A percentile compares a stretch with the other conserved stretches of the same genome.
Conservation (phyloP, 2,113 vertebrate genomes). For the Paracanthobrama guichenoti region DNA sequence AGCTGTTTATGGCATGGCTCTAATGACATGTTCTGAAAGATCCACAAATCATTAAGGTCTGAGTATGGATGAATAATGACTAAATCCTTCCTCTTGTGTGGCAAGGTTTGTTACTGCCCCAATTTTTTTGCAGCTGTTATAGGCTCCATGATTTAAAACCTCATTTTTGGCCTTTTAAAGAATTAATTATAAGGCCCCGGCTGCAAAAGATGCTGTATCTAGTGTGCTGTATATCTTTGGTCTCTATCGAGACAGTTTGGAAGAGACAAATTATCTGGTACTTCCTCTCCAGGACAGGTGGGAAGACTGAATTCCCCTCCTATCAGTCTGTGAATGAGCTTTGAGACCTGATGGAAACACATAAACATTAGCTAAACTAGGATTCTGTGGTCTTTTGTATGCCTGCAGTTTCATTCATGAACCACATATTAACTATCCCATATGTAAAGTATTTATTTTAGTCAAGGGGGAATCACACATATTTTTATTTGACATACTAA, state of each 20-base stretch:
- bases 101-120: slow-evolving; percentile 12
- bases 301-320: not conserved
- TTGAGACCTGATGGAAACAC: slow-evolving; percentile 23
- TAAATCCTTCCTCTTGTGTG: slow-evolving; percentile 28
- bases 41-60: slow-evolving; percentile 41
- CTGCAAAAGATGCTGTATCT: not conserved
- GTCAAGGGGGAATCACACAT: slow-evolving; percentile 18
- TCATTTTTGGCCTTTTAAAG: not conserved
- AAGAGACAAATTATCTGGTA: slow-evolving; percentile 16
- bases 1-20: slow-evolving; percentile 17
- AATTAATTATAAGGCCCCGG: not conserved
- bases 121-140: not conserved
- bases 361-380: slow-evolving; percentile 11
- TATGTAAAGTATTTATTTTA: slow-evolving; percentile 30
- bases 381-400: slow-evolving; percentile 3
- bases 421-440: slow-evolving; percentile 22
- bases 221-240: slow-evolving; percentile 8
- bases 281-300: slow-evolving; percentile 28
- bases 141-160: slow-evolving; percentile 25
- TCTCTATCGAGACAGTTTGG: not conserved
- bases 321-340: not conserved
- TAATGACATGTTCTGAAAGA: slow-evolving; percentile 30
- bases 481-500: slow-evolving; percentile 8
- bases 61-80: slow-evolving; percentile 18
- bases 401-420: slow-evolving; percentile 21